Evolutionary conservation across 2,888 invertebrate genomes (phyloP), one percentile per base, ranked within the genome.

Genomic region (Digitonthophagus gazella): DNA sequence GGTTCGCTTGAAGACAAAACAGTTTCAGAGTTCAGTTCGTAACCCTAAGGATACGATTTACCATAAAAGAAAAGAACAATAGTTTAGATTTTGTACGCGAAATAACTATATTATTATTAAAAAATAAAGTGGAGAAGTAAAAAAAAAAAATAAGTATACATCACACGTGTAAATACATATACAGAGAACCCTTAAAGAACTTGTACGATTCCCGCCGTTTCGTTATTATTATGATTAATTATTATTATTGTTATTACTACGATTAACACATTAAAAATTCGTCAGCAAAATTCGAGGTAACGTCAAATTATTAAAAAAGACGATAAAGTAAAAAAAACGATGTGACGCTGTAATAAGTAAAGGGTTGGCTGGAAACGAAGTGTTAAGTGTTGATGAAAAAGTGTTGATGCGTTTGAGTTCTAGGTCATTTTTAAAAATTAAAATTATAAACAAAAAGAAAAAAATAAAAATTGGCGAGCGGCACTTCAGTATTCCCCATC

Each of bases 1-100:
- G 61, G 72, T 75, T 75, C 77, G 78, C 28, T 78, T 76, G 76
- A 78, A 75, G 77, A 77, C 72, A 74, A 75, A 78, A 79, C 78
- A 79, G 80, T 79, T n/a, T 80, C 77, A 77, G 75, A 74, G 76
- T 76, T 77, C 73, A 75, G 67, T 73, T 75, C 61, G 54, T 61
- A 58, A 57, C 22, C 20, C 15, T 68, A 65, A 56, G 56, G 20
- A 44, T 65, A 68, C 67, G 44, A 68, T 57, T 69, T 68, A 70
- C 58, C 69, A 70, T 44, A 44, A 44, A 44, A 44, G 11, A 44
- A 44, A 44, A 44, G 28, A 44, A 71, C 71, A 73, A 75, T 74
- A 77, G 73, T 73, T 61, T 77, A 77, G 76, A 74, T 76, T 77
- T 77, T 77, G 73, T 77, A 76, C 75, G 76, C 75, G 74, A 74